Evolutionary conservation across 2,113 vertebrate species (phyloP).

Genomic region (Elachura formosa): DNA sequence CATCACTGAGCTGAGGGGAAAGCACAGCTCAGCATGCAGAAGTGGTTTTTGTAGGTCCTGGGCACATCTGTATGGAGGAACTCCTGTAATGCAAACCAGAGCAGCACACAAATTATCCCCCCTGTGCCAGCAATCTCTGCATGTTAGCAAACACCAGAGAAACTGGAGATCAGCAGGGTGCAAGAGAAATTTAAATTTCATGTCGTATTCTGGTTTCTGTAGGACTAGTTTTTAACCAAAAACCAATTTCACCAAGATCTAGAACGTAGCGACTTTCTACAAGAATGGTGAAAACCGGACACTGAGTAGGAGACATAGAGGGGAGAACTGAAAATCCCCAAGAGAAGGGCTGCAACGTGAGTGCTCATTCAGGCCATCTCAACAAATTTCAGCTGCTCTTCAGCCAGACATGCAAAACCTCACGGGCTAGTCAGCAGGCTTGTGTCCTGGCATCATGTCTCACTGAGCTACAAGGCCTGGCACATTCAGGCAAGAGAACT

Average conservation of each 20-base stretch:
- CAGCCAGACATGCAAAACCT: neutral
- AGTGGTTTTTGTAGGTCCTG: neutral
- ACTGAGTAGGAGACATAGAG: neutral
- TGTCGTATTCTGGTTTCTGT: neutral
- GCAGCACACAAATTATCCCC: neutral
- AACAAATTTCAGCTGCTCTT: neutral
- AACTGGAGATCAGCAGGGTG: neutral
- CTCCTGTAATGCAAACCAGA: neutral
- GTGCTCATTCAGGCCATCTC: neutral
- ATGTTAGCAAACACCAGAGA: neutral
- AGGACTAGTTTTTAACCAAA: neutral
- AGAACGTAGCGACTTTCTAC: neutral
- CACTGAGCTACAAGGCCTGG: neutral
- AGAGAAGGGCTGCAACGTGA: neutral
- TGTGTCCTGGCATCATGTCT: neutral
- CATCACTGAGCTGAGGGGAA: neutral
- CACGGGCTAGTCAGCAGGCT: accelerated
- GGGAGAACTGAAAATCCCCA: neutral
- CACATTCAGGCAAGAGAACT: neutral
- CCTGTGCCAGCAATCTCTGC: neutral
- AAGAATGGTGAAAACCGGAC: neutral
- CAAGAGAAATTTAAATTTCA: neutral
- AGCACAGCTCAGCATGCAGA: neutral
- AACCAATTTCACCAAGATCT: neutral
- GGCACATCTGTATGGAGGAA: neutral